Base-by-base conservation (phyloP, 2,888 invertebrate species). In the Xanthia icteritia region DNA sequence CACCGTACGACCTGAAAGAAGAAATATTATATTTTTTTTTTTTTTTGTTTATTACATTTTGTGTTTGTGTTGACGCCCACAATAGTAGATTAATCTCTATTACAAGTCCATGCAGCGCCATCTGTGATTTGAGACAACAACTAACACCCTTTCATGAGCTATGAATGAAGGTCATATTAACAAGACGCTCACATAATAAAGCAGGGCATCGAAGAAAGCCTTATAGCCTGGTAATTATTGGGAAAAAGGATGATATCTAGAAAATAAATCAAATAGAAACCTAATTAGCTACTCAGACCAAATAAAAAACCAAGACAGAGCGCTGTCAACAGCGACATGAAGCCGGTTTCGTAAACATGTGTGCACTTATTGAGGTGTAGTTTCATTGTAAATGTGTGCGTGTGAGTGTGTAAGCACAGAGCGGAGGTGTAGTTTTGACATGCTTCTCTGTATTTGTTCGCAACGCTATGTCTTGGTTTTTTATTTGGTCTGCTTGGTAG, bases 1-100 rank as follows among this genome's bases (percentile, higher is more conserved):
- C 48, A 88, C 66, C 11, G 90, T 79, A 68, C 60, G 71, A 69
- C 90, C 90, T 90, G 89, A 63, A 83, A 78, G 67, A 79, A 84
- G 31, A 81, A 73, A 68, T 31, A 71, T 20, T 56, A 13, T n/a
- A 20, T 69, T 69, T 36, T 20, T 36, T 27, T 17, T 8, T 3
- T 15, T 2, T 31, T 20, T 51, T 20, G 20, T 17, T 23, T 27
- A 8, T 1, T 27, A 36, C 1, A 39, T 13, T 11, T 27, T 31
- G 5, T 48, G 23, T 36, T 64, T 23, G 27, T 56, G 5, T 42
- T 54, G 0, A 75, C 51, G 15, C 31, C 42, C 17, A 54, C 31
- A 51, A 42, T 11, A 39, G 39, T 17, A 79, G 5, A 6, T 31
- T 11, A 5, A 0, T 20, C 15, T 6, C 6, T 23, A 20, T 58